Base-by-base conservation (phyloP, 1,140 invertebrate species). In the Zaprionus capensis region DNA sequence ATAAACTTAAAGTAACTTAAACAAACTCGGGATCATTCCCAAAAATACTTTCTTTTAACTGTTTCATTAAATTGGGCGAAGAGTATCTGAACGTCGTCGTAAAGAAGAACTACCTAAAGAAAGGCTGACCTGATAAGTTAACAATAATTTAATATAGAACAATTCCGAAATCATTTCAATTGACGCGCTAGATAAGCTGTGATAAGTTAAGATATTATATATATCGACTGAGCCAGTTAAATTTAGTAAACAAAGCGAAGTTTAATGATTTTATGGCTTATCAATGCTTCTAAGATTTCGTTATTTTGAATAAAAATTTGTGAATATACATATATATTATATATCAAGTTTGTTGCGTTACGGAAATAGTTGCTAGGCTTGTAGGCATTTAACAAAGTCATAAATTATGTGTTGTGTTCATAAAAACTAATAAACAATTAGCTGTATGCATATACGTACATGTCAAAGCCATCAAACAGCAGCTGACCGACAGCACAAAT, bases 161-260 rank as follows among this genome's bases (percentile, higher is more conserved):
- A 41, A n/a, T n/a, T 41, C 14, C 38, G 5, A 41, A 41, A n/a
- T 41, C n/a, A 41, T n/a, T 41, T 41, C 15, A 41, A n/a, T 41
- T 41, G 38, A 41, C 38, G 15, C 38, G 5, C 15, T 41, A 41
- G 38, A 41, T 41, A 41, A 41, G 15, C 38, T n/a, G 6, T n/a
- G 15, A 41, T 41, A 41, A 41, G 38, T 41, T n/a, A 41, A 41
- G 38, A 41, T 41, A 41, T n/a, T 41, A 41, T 41, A 41, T n/a
- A 41, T n/a, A 6, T n/a, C 5, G n/a, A n/a, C 38, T n/a, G 38
- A n/a, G 15, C 6, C 38, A n/a, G 2, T 17, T 46, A 7, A 46
- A 46, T 4, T 44, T 9, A n/a, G 41, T 44, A 44, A 46, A 46
- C n/a, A 46, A 46, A 46, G 41, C n/a, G 1, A 46, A 17, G n/a